phyloP scores from a whole-genome alignment of 2,888 invertebrate species.

The Eurytoma californica region DNA sequence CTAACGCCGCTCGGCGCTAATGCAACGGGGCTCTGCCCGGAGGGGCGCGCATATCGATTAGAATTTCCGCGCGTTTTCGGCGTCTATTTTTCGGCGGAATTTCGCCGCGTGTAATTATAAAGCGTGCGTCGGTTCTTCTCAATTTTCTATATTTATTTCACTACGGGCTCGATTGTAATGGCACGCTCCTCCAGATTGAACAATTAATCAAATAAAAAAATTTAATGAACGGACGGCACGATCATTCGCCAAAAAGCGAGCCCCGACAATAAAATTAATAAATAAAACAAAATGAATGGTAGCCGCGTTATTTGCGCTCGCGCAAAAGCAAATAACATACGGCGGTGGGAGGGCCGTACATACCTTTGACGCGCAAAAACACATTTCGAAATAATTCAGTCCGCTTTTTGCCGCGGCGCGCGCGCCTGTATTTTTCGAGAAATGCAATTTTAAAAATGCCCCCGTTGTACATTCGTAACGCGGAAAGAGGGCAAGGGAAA shows the following conservation, averaged over 20 bases:
- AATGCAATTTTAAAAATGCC: constrained; percentile 38
- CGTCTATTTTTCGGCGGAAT: no score
- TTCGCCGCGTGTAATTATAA: no score
- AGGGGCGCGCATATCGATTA: constrained; percentile 24
- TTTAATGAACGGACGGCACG: background rate
- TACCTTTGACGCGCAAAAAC: constrained; percentile 19
- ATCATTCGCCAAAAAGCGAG: background rate
- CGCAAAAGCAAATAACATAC: constrained; percentile 22
- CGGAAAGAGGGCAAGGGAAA: background rate
- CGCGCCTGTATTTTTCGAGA: constrained; percentile 19
- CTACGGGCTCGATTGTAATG: no score
- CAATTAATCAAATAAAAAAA: constrained; percentile 9
- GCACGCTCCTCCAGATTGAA: background rate
- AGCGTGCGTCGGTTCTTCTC: no score
- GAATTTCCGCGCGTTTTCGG: constrained; percentile 1
- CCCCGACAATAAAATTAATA: background rate
- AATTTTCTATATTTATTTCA: no score
- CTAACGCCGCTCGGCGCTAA: constrained; percentile 19
- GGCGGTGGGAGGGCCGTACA: no score
- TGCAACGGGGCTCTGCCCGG: constrained; percentile 5
- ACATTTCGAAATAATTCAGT: constrained; percentile 34
- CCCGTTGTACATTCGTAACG: background rate
- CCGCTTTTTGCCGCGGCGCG: background rate
- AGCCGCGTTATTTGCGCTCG: background rate
- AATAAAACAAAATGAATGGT: background rate